A percentile compares a stretch with the other conserved stretches of the same genome.
Evolutionary conservation across 2,113 vertebrate genomes (phyloP).

Genomic region (Gulo gulo): DNA sequence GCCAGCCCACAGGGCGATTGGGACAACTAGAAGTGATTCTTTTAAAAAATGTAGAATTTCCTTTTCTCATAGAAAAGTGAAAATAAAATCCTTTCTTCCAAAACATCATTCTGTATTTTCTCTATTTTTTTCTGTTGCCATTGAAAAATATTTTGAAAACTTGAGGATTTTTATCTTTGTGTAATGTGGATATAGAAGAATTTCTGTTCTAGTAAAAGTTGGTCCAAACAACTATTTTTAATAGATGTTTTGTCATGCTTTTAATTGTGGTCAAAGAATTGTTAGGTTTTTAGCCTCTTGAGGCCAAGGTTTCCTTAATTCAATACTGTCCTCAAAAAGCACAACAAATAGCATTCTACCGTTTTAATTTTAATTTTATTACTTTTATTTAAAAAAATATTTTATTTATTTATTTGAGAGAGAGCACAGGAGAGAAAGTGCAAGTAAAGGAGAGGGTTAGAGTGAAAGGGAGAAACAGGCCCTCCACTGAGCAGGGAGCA

Average conservation of each 20-base stretch:
- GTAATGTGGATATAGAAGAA: neutral
- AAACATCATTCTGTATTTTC: neutral
- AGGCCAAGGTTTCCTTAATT: neutral
- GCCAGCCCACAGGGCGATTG: neutral
- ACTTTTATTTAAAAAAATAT: too few relatives aligned
- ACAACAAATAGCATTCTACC: neutral
- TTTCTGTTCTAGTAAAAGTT: neutral
- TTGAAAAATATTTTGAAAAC: constrained; percentile 12
- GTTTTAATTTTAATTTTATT: neutral
- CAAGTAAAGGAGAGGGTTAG: too few relatives aligned
- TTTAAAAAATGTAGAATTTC: neutral
- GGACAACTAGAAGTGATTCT: neutral
- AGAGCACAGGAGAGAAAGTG: too few relatives aligned
- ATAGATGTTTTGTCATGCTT: neutral
- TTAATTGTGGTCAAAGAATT: neutral
- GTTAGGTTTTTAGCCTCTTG: neutral
- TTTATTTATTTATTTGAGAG: too few relatives aligned
- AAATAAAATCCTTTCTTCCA: neutral
- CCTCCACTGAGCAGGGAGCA: too few relatives aligned
- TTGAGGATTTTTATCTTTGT: neutral
- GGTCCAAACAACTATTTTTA: neutral
- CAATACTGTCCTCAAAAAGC: neutral
- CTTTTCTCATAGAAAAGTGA: neutral
- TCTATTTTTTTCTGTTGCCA: neutral
- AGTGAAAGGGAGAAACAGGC: too few relatives aligned